These are phyloP conservation scores for Anticlea derivata DNA, from an alignment of 2,888 invertebrate species.

Conservation along the genomic window DNA sequence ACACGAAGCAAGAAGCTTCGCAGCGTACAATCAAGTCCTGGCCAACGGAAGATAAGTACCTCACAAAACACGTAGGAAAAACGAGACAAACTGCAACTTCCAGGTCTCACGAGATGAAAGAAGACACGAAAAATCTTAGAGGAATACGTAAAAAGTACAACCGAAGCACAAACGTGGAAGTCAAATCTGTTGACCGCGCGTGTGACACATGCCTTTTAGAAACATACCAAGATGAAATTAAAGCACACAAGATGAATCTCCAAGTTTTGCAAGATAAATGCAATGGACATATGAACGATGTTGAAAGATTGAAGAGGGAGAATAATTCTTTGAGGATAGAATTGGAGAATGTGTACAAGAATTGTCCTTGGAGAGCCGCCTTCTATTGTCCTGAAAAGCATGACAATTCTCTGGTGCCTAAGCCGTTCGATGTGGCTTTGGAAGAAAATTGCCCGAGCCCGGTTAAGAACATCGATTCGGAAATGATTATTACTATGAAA, in stretches of 20 bases:
- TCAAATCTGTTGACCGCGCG: constrained; percentile 45
- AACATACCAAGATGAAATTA: constrained; percentile 41
- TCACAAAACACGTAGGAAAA: constrained; percentile 1
- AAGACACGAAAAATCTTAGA: constrained; percentile 3
- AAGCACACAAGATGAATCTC: constrained; percentile 46
- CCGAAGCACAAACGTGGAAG: constrained; percentile 45
- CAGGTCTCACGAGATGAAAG: constrained; percentile 1
- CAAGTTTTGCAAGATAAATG: constrained; percentile 51
- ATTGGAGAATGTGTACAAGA: constrained; percentile 53
- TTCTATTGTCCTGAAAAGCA: constrained; percentile 28
- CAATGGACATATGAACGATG: constrained; percentile 53
- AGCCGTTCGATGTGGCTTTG: constrained; percentile 50
- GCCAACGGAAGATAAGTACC: constrained; percentile 11
- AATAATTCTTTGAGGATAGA: constrained; percentile 59
- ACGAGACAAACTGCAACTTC: not conserved
- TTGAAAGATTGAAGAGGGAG: constrained; percentile 57
- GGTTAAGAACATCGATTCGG: constrained; percentile 60
- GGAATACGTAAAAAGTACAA: constrained; percentile 38
- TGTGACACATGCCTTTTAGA: constrained; percentile 46
- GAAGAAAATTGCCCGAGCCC: constrained; percentile 38
- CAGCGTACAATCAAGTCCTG: constrained; percentile 9
- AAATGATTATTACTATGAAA: constrained; percentile 75
- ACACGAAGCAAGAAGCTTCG: not conserved
- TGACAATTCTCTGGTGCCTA: constrained; percentile 41
- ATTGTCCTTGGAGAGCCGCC: constrained; percentile 39